Percentiles rank a stretch among this genome's conserved stretches.
Evolutionary conservation across 2,888 invertebrate species (phyloP).

Genomic region (Netelia fuscicornis): DNA sequence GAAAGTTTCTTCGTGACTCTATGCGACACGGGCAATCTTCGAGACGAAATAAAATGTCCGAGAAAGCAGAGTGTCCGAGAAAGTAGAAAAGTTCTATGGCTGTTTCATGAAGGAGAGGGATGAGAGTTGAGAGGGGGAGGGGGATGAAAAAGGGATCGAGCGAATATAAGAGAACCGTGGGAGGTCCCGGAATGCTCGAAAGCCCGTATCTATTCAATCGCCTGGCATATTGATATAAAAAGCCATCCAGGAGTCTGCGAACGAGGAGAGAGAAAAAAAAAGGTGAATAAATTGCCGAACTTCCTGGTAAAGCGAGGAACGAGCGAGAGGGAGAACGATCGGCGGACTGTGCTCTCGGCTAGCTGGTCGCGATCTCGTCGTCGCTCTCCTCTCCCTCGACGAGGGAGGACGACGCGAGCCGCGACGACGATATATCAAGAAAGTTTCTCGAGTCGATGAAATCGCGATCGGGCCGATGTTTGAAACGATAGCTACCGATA

Average conservation of each 20-base stretch:
- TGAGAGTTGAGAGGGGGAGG: background rate
- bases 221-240: slow-evolving; percentile 78
- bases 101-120: slow-evolving; percentile 70
- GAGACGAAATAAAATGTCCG: background rate
- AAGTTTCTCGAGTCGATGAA: slow-evolving; percentile 73
- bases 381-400: slow-evolving; percentile 53
- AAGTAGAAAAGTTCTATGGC: slow-evolving; percentile 71
- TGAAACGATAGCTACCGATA: slow-evolving; percentile 52
- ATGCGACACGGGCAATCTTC: background rate
- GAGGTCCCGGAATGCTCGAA: slow-evolving; percentile 73
- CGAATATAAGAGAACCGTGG: slow-evolving; percentile 70
- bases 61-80: slow-evolving; percentile 32
- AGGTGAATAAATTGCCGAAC: slow-evolving; percentile 80
- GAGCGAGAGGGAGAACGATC: slow-evolving; percentile 46
- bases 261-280: slow-evolving; percentile 72
- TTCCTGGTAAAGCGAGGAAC: slow-evolving; percentile 71
- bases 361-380: slow-evolving; percentile 52
- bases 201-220: slow-evolving; percentile 72
- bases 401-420: background rate
- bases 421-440: slow-evolving; percentile 74
- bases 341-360: slow-evolving; percentile 58
- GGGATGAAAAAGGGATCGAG: slow-evolving; percentile 64
- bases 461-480: slow-evolving; percentile 65
- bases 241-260: slow-evolving; percentile 72
- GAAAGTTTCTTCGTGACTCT: background rate